phyloP scores from a whole-genome alignment of 2,888 invertebrate genomes.

The Halocaridina rubra region DNA sequence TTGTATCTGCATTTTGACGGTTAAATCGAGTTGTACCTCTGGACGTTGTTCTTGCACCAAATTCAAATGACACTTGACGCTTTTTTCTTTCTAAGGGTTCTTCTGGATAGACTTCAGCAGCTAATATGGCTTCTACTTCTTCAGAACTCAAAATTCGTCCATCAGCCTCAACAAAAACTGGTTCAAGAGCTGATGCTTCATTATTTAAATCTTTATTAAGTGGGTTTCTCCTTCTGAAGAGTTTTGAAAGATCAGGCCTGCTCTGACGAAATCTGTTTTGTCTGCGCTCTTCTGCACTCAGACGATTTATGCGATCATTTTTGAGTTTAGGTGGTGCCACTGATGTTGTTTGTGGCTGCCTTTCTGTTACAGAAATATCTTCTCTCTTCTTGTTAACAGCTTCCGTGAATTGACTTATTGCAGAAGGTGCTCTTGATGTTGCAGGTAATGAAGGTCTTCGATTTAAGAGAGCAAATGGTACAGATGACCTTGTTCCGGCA shows the following conservation, averaged over 20 bases:
- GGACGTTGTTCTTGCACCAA: conserved; percentile 33
- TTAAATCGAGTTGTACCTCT: conserved; percentile 22
- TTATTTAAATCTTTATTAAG: conserved; percentile 33
- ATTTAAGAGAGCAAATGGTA: conserved; percentile 47
- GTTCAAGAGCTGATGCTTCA: conserved; percentile 30
- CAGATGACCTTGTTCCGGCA: conserved; percentile 39
- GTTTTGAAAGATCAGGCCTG: conserved; percentile 32
- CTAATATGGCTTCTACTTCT: conserved; percentile 13
- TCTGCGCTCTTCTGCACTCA: conserved; percentile 27
- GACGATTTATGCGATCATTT: conserved; percentile 16
- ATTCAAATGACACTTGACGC: conserved; percentile 30
- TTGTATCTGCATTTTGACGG: conserved; percentile 1
- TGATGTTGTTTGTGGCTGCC: not conserved
- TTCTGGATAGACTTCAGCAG: not conserved
- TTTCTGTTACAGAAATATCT: not conserved
- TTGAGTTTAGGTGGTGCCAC: not conserved
- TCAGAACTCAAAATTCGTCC: conserved; percentile 23
- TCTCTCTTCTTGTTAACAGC: conserved; percentile 1
- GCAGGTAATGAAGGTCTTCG: conserved; percentile 11
- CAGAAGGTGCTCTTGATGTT: not conserved
- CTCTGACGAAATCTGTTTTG: conserved; percentile 35
- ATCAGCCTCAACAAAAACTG: conserved; percentile 37
- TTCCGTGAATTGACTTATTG: conserved; percentile 20
- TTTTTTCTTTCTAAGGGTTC: conserved; percentile 33
- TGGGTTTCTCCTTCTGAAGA: conserved; percentile 41